Evolutionary conservation across 1,140 invertebrate genomes (phyloP), one percentile per base, ranked within the genome.

Genomic region (Camponotus vicinus): DNA sequence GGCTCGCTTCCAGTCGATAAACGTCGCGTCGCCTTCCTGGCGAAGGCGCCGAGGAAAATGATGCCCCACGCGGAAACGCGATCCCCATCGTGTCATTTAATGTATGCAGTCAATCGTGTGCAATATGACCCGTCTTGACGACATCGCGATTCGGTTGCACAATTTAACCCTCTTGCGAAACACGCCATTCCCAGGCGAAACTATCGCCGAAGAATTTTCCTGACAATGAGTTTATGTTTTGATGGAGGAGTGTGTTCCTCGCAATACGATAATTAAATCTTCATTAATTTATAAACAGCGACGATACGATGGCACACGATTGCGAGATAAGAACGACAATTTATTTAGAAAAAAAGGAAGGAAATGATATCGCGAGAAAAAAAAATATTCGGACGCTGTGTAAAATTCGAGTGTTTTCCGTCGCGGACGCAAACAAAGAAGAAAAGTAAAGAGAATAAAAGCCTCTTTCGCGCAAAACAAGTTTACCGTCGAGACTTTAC

Each of bases 1-100:
- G 13, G 61, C 9, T 80, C 49, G 63, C 9, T 32, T 40, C 45
- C 37, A 63, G n/a, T 37, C 61, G 64, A 80, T 55, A 69, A 69
- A 69, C 45, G 32, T 49, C 73, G 55, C 9, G 57, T 21, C 45
- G 34, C 34, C 27, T 80, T 55, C 13, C 9, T 18, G n/a, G 1
- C 45, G 9, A 61, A 52, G 40, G 3, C 15, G 55, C 13, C 57
- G 73, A 76, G 15, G 37, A 61, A 59, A 9, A 27, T 32, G 55
- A n/a, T 18, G 32, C 18, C 55, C 5, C 69, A 8, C 57, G 57
- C 34, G 27, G 27, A 45, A 77, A 63, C 42, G 75, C 75, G 49
- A 73, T 11, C 18, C 27, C 3, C 32, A 4, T 4, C 49, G 57
- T 13, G 11, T 63, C 45, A 76, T 76, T 61, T 76, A 61, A 42